Evolutionary conservation across 1,140 invertebrate genomes (phyloP), one percentile per base, ranked within the genome.

Genomic region (Tribolium madens): DNA sequence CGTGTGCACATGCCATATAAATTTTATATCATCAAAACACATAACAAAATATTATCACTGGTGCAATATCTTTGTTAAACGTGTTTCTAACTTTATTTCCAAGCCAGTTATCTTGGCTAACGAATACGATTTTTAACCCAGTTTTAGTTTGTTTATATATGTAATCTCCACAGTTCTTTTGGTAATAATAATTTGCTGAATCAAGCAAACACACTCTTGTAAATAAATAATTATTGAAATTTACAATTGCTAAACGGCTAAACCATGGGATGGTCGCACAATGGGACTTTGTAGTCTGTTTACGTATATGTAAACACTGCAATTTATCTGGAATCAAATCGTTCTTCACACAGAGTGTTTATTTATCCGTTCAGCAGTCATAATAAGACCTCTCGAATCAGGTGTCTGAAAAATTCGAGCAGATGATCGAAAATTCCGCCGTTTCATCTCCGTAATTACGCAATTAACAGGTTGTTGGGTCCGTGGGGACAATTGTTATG

Each of bases 401-500:
- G 57, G 57, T 64, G 57, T 42, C 36, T 9, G n/a, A 42, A 10
- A n/a, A 79, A 79, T 79, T 79, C 76, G 78, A 79, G 76, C 78
- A 79, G 78, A 79, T 79, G 78, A 79, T 79, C 78, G 76, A 79
- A 79, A 77, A 79, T 77, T 79, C 78, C 78, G 68, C 48, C 73
- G 71, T 79, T 79, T 79, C 47, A 5, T 47, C 14, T 31, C 14
- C 48, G 60, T 82, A 82, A 82, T 82, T 82, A 81, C 80, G 81
- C 81, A 82, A 83, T 83, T 83, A 83, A 82, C 82, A 83, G 82
- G 81, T 82, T 82, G 82, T 83, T 82, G 77, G 76, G 78, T 82
- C 77, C 78, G 79, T 78, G 81, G 79, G 81, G 83, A 83, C 83
- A 83, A 83, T 83, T 83, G 83, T 83, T 83, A 83, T 83, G 83